phyloP scores from a whole-genome alignment of 2,113 vertebrate genomes.

The Percopsis transmontana region DNA sequence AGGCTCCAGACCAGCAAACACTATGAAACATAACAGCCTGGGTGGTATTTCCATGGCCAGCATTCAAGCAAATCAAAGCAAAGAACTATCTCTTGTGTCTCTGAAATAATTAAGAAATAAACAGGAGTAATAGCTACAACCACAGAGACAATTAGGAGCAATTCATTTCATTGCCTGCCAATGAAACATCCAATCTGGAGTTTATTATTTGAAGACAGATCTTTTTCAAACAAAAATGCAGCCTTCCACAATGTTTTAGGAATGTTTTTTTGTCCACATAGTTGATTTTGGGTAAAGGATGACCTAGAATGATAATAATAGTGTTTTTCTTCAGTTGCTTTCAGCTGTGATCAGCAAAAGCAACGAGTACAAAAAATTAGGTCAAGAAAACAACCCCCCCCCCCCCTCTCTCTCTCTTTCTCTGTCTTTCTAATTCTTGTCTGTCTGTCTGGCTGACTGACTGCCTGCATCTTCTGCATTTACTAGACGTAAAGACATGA shows the following conservation, averaged over 20 bases:
- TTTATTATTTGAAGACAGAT: not conserved
- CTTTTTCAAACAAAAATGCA: not conserved
- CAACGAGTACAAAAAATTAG: constrained; percentile 5
- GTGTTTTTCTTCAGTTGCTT: constrained; percentile 1
- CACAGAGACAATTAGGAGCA: not conserved
- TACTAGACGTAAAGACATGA: not conserved
- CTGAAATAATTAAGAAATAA: no score
- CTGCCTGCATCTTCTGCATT: constrained; percentile 7
- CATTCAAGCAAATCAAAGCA: no score
- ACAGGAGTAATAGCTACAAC: not conserved
- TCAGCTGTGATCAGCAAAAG: constrained; percentile 15
- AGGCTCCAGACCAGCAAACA: not conserved
- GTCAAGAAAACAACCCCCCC: not conserved
- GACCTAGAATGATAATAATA: constrained; percentile 8
- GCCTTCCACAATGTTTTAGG: not conserved
- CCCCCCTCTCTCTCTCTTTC: not conserved
- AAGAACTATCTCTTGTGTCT: no score
- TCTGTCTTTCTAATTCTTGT: not conserved
- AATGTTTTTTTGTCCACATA: constrained; percentile 19
- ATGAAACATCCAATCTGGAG: no score
- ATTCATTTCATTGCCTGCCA: no score
- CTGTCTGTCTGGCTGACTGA: not conserved
- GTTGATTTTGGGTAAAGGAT: constrained; percentile 14
- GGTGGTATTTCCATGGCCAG: no score
- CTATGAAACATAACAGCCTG: not conserved